A percentile compares a stretch with the other conserved stretches of the same genome.
Evolutionary conservation across 2,113 vertebrate species (phyloP).

Genomic region (Periophthalmus modestus): DNA sequence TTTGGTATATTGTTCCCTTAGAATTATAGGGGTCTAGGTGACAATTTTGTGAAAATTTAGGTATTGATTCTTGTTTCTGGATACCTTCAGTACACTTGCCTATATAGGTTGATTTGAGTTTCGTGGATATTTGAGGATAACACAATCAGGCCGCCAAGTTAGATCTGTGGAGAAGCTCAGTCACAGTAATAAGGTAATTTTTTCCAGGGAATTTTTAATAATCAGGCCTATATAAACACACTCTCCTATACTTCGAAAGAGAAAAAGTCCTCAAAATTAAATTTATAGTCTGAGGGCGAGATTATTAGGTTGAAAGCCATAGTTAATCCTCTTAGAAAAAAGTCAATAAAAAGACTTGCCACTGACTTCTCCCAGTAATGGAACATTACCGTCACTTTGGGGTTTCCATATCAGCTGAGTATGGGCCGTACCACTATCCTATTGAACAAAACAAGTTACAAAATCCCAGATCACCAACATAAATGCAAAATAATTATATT

Average conservation of each 20-base stretch:
- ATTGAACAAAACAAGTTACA: not conserved
- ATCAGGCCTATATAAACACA: not conserved
- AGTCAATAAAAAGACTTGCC: not conserved
- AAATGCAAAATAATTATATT: fast-evolving
- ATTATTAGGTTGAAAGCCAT: not conserved
- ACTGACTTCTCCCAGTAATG: constrained; percentile 9
- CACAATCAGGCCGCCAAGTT: too few species aligned
- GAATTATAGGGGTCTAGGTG: too few species aligned
- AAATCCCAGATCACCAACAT: not conserved
- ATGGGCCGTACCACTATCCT: constrained; percentile 56
- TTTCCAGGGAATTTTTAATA: too few species aligned
- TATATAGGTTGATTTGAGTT: too few species aligned
- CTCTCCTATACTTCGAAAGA: too few species aligned
- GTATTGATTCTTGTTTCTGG: too few species aligned
- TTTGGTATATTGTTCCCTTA: not conserved
- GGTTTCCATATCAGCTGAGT: constrained; percentile 76
- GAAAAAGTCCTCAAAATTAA: too few species aligned
- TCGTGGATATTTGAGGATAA: too few species aligned
- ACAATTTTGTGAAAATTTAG: too few species aligned
- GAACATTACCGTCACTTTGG: constrained; percentile 68
- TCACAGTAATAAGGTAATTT: too few species aligned
- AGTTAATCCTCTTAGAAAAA: not conserved
- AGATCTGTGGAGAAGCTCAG: too few species aligned
- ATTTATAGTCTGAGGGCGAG: not conserved
- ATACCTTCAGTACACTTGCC: too few species aligned